Percentiles rank a stretch among this genome's conserved stretches.
Conservation (phyloP, 2,888 invertebrate species). For the Serrognathus titanus region DNA sequence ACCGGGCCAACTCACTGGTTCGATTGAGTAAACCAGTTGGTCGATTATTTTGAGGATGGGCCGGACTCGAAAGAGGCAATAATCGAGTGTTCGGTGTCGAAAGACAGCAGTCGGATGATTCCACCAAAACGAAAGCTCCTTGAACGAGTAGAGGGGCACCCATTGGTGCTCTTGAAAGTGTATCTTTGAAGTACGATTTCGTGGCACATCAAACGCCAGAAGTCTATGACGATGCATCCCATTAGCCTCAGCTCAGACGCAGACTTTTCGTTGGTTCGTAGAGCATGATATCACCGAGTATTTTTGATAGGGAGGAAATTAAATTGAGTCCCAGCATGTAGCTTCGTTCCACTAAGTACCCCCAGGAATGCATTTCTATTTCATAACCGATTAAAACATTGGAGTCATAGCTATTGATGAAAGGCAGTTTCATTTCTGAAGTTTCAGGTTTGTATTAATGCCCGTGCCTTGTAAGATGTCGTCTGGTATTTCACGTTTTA, state of each 20-base stretch:
- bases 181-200: slow-evolving; percentile 85
- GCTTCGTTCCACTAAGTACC: slow-evolving; percentile 82
- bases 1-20: slow-evolving; percentile 90
- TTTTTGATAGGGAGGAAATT: slow-evolving; percentile 32
- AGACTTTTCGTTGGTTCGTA: slow-evolving; percentile 36
- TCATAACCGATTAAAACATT: slow-evolving; percentile 94
- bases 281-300: slow-evolving; percentile 11
- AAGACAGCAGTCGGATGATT: slow-evolving; percentile 55
- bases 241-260: slow-evolving; percentile 62
- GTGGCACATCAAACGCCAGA: slow-evolving; percentile 89
- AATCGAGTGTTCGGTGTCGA: slow-evolving; percentile 72
- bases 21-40: slow-evolving; percentile 84
- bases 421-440: slow-evolving; percentile 63
- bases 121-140: slow-evolving; percentile 76
- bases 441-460: slow-evolving; percentile 48
- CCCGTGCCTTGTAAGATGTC: slow-evolving; percentile 8
- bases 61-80: slow-evolving; percentile 70
- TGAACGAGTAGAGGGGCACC: slow-evolving; percentile 69
- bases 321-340: slow-evolving; percentile 60
- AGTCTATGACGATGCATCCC: slow-evolving; percentile 87
- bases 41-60: slow-evolving; percentile 77
- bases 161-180: slow-evolving; percentile 88
- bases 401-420: slow-evolving; percentile 76
- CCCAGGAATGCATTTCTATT: slow-evolving; percentile 90
- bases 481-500: too few species aligned